A percentile compares a stretch with the other conserved stretches of the same genome.
Evolutionary conservation across 2,888 invertebrate species (phyloP).

Genomic region (Boloria euphrosyne): DNA sequence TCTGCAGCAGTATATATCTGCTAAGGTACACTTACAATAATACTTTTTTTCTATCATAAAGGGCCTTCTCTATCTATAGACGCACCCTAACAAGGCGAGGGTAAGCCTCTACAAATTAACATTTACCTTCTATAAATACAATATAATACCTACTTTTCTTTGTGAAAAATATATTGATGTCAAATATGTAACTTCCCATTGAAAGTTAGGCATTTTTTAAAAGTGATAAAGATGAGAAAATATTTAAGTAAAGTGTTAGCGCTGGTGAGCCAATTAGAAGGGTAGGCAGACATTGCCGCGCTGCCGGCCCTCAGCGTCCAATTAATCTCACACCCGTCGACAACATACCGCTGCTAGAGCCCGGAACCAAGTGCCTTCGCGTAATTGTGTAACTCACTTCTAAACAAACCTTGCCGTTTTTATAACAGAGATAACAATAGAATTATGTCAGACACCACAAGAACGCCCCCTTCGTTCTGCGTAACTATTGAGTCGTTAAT

Average conservation of each 20-base stretch:
- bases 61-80: too few species aligned
- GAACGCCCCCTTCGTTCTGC: conserved; percentile 69
- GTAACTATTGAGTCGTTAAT: conserved; percentile 79
- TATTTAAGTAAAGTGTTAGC: conserved; percentile 68
- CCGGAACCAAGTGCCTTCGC: conserved; percentile 59
- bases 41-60: too few species aligned
- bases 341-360: conserved; percentile 45
- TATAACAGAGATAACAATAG: conserved; percentile 73
- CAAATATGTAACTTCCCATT: neutral
- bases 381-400: conserved; percentile 78
- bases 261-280: conserved; percentile 77
- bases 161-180: neutral
- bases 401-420: conserved; percentile 74
- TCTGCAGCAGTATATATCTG: too few species aligned
- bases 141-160: neutral
- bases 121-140: too few species aligned
- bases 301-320: conserved; percentile 59
- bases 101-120: too few species aligned
- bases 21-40: too few species aligned
- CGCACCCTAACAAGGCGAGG: too few species aligned
- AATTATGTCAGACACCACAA: conserved; percentile 75
- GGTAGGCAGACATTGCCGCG: conserved; percentile 51
- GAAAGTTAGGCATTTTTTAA: conserved; percentile 55
- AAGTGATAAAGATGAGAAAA: conserved; percentile 64
- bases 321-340: conserved; percentile 68